Conservation (phyloP, 2,888 invertebrate genomes). For the Acleris holmiana region DNA sequence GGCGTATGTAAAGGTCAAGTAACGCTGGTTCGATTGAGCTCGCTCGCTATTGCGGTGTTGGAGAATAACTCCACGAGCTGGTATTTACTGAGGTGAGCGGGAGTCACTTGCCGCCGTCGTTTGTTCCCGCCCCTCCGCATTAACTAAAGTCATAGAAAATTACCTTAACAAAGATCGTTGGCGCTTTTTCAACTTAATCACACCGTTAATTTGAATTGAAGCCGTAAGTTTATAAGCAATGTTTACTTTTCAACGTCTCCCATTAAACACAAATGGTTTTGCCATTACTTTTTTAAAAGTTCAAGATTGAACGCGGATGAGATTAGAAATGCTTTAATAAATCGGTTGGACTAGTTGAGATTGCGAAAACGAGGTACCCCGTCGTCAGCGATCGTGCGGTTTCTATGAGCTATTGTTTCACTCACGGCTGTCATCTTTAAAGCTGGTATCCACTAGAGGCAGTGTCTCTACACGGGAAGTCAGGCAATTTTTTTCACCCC, state of each 20-base stretch:
- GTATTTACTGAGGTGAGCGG: constrained; percentile 25
- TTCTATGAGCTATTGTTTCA: constrained; percentile 10
- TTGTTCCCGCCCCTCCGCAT: constrained; percentile 39
- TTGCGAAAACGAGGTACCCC: constrained; percentile 1
- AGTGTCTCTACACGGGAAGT: no score
- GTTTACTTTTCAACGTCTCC: neutral
- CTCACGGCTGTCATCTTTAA: neutral
- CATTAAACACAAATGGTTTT: no score
- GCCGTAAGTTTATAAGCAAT: constrained; percentile 2
- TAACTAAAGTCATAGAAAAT: constrained; percentile 22
- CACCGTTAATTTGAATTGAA: constrained; percentile 16
- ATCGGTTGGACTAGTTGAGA: neutral
- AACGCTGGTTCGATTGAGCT: no score
- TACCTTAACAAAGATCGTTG: constrained; percentile 21
- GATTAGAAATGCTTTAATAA: neutral
- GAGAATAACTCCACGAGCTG: no score
- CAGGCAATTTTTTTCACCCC: no score
- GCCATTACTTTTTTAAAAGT: no score
- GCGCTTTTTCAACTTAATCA: constrained; percentile 26
- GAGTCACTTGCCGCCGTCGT: constrained; percentile 49
- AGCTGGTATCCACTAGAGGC: neutral
- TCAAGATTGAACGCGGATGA: no score
- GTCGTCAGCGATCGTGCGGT: neutral
- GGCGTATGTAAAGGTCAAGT: no score
- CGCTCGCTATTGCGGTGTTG: no score